Conservation (phyloP, 2,888 invertebrate genomes). For the Hypomecis atomaria region DNA sequence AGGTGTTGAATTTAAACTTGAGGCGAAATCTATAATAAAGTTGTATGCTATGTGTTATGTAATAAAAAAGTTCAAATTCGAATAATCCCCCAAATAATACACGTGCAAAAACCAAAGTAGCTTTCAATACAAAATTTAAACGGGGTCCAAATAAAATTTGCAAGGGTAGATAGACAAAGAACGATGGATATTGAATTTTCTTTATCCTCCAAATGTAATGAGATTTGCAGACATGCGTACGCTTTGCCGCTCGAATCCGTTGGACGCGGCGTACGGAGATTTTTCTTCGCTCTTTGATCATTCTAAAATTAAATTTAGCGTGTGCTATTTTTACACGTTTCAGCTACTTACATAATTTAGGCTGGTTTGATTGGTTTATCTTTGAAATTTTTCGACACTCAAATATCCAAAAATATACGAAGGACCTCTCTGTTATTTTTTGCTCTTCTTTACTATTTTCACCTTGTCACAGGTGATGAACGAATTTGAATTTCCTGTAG, state of each 20-base stretch:
- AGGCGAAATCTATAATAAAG: no score
- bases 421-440: no score
- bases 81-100: not conserved
- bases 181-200: conserved; percentile 73
- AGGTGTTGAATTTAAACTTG: no score
- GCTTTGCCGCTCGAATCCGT: conserved; percentile 60
- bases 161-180: conserved; percentile 62
- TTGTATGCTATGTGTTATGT: not conserved
- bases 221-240: conserved; percentile 73
- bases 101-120: conserved; percentile 40
- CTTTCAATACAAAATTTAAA: conserved; percentile 49
- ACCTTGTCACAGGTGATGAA: not conserved
- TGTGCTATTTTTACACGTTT: conserved; percentile 18
- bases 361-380: not conserved
- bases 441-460: not conserved
- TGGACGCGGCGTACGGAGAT: conserved; percentile 51
- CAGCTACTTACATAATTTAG: not conserved
- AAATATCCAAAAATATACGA: no score
- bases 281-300: conserved; percentile 67
- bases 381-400: no score
- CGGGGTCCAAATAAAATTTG: conserved; percentile 60
- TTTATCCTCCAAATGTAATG: conserved; percentile 73
- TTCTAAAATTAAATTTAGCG: conserved; percentile 46
- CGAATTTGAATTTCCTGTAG: conserved; percentile 4
- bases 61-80: not conserved